Evolutionary conservation across 2,113 vertebrate species (phyloP), one percentile per base, ranked within the genome.

Genomic region (Myxocyprinus asiaticus): DNA sequence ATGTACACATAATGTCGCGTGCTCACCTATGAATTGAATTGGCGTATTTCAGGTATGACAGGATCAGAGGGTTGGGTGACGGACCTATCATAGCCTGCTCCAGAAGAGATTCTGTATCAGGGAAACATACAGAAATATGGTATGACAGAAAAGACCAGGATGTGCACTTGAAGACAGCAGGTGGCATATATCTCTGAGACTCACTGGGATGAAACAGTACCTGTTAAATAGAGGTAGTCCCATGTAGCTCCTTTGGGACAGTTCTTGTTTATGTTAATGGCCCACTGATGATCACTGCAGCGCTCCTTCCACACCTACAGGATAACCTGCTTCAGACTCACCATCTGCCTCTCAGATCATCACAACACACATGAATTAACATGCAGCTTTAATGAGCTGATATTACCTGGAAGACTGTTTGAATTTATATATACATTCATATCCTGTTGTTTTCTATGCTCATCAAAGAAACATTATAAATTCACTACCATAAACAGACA

Each of bases 11-110:
- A n/a, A n/a, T n/a, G n/a, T n/a, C n/a, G n/a, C n/a, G 48, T 33
- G 42, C 6, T 91, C 91, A 99, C 98, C 96, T 98, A 97, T 44
- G 97, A 98, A 86, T 94, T 98, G 87, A 99, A n/a, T n/a, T 96
- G 17, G 98, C 95, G 3, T 99, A 99, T 88, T 98, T 99, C 82
- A 99, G 92, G 83, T 99, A 99, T 17, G 97, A 99, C 80, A 99
- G 87, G 86, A 99, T 96, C 45, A 99, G 95, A 6, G 98, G 96
- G 89, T 99, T 99, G 6, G 97, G 98, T 0, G 98, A 96, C 0
- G 95, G 97, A 56, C 98, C 98, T 1, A 98, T 97, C 96, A 99
- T 95, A 4, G 98, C 97, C 87, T 99, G 98, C 85, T 99, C 98
- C 86, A 99, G 90, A 3, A 99, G 92, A 48, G 97, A 96, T 88